Conservation (phyloP, 2,797 vertebrate genomes). For the Natrix natrix region DNA sequence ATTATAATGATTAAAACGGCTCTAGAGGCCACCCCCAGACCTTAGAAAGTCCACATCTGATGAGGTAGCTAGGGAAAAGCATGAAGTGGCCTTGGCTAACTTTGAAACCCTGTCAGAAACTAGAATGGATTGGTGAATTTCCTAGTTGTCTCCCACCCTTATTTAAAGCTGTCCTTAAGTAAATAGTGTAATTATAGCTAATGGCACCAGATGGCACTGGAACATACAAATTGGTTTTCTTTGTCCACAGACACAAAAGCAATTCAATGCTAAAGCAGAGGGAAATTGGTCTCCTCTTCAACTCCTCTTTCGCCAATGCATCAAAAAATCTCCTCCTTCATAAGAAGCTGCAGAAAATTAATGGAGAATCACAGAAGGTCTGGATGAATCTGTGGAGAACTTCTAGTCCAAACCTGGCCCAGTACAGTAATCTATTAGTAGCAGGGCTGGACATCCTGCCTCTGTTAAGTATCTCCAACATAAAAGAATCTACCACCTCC, state of each 20-base stretch:
- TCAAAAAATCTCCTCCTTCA: neutral
- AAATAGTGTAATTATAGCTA: neutral
- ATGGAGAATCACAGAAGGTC: neutral
- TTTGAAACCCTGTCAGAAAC: neutral
- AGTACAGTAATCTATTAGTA: neutral
- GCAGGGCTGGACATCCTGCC: neutral
- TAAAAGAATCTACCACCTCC: neutral
- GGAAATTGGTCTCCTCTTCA: neutral
- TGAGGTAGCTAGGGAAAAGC: neutral
- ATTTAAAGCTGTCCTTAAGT: neutral
- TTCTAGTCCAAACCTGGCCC: neutral
- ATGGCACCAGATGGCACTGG: constrained; percentile 17
- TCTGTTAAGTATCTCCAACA: neutral
- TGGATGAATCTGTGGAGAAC: neutral
- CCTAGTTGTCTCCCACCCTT: neutral
- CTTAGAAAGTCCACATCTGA: neutral
- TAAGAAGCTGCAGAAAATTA: neutral
- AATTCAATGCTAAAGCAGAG: neutral
- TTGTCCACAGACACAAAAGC: neutral
- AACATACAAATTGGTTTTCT: neutral
- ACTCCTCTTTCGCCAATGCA: neutral
- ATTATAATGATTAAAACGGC: neutral
- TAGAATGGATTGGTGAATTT: neutral
- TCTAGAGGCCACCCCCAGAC: neutral
- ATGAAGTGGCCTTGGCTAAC: neutral